Evolutionary conservation across 2,888 invertebrate species (phyloP), one percentile per base, ranked within the genome.

Genomic region (Phania funesta): DNA sequence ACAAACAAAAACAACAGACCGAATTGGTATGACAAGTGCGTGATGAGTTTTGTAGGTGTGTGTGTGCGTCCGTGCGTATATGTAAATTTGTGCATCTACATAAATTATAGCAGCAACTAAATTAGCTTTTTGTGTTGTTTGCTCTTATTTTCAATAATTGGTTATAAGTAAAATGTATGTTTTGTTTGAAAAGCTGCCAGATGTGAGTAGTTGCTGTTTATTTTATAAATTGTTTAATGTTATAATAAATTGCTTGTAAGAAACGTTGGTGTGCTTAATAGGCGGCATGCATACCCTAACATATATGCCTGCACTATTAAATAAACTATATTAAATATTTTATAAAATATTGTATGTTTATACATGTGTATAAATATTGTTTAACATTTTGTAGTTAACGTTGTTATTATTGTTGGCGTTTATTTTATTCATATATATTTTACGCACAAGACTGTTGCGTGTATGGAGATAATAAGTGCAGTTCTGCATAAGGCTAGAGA

Each of bases 31-130:
- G 41, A 50, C 75, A 58, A 67, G 50, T 75, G 75, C 67, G 65
- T 67, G 24, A 75, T 58, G 50, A 29, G n/a, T 6, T n/a, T 41
- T n/a, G 2, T 24, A 1, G 0, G n/a, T 20, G 16, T 56, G 18
- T 26, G 20, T 29, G 0, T 58, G 1, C 9, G 22, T 48, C 13
- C 20, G 20, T 29, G 0, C 48, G 1, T n/a, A 16, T 48, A 16
- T 38, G 29, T 13, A 26, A 24, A 13, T 16, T 41, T 48, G 58
- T 44, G 18, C 67, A 60, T 76, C 54, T 84, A 84, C 24, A 65
- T 65, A 54, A 85, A 85, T 86, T 85, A 83, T 86, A 86, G 86
- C 87, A 86, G 88, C 88, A 87, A 86, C 87, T 88, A 87, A 87
- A 88, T 88, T 88, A 88, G 88, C 87, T 87, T 88, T 48, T 35